phyloP scores from a whole-genome alignment of 2,797 vertebrate species.

The Myripristis jacobus region DNA sequence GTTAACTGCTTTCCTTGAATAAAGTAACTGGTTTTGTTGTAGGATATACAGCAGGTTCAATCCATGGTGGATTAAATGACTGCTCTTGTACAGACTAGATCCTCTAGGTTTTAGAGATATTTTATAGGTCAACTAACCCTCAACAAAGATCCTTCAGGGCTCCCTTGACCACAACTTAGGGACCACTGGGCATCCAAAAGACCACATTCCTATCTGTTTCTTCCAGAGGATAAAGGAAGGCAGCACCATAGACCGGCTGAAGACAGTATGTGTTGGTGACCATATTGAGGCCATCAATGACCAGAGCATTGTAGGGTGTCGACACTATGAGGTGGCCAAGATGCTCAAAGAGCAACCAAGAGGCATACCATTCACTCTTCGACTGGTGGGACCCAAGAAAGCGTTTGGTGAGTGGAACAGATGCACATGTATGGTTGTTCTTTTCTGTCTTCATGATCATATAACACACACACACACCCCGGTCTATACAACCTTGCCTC shows the following conservation, averaged over 20 bases:
- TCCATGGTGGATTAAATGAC: too few relatives aligned
- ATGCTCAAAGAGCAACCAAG: constrained; percentile 94
- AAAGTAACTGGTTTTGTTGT: too few relatives aligned
- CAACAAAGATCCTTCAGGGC: too few relatives aligned
- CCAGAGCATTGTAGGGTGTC: constrained; percentile 96
- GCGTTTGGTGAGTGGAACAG: constrained; percentile 94
- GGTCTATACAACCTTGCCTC: too few relatives aligned
- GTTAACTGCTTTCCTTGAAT: too few relatives aligned
- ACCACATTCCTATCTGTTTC: not conserved
- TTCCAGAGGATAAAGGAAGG: constrained; percentile 95
- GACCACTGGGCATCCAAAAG: not conserved
- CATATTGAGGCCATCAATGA: constrained; percentile 98
- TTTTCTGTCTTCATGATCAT: not conserved
- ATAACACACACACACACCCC: too few relatives aligned
- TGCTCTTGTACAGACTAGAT: too few relatives aligned
- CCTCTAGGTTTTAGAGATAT: too few relatives aligned
- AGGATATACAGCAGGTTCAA: too few relatives aligned
- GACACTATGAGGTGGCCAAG: constrained; percentile 97
- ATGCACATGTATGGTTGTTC: not conserved
- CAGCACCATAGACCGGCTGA: constrained; percentile 92
- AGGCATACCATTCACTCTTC: constrained; percentile 91
- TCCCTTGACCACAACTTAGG: too few relatives aligned
- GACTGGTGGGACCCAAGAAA: constrained; percentile 93
- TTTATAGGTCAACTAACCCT: too few relatives aligned
- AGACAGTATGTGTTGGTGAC: constrained; percentile 92